A percentile compares a stretch with the other conserved stretches of the same genome.
Evolutionary conservation across 1,140 invertebrate species (phyloP).

Genomic region (Thaumatotibia leucotreta): DNA sequence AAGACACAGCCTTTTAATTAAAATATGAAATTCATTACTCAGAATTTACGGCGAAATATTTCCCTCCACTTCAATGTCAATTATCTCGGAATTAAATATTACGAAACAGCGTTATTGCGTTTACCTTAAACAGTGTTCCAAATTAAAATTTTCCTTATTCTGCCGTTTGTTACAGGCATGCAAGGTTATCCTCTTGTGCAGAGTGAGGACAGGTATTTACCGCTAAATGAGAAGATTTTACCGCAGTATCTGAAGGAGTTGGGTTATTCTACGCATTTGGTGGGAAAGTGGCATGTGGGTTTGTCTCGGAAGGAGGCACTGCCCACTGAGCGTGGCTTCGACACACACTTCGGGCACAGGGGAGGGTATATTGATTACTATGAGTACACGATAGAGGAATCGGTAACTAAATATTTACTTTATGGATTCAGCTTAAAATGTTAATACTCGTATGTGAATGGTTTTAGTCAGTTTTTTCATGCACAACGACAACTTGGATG

Average conservation of each 20-base stretch:
- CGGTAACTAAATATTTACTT: slow-evolving; percentile 57
- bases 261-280: slow-evolving; percentile 88
- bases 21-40: background rate
- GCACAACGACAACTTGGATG: too few relatives aligned
- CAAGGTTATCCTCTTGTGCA: slow-evolving; percentile 60
- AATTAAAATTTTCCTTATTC: background rate
- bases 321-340: slow-evolving; percentile 89
- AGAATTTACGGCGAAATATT: background rate
- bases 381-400: slow-evolving; percentile 80
- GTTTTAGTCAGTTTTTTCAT: too few relatives aligned
- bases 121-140: background rate
- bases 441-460: background rate
- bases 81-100: background rate
- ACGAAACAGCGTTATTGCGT: background rate
- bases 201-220: slow-evolving; percentile 55
- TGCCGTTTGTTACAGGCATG: slow-evolving; percentile 43
- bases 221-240: slow-evolving; percentile 80
- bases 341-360: slow-evolving; percentile 90
- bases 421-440: background rate
- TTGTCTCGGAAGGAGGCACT: slow-evolving; percentile 84
- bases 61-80: background rate
- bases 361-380: slow-evolving; percentile 91
- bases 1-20: background rate
- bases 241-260: slow-evolving; percentile 85
- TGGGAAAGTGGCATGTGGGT: slow-evolving; percentile 96